Evolutionary conservation across 2,888 invertebrate genomes (phyloP), one percentile per base, ranked within the genome.

Genomic region (Ryuthela nishihirai): DNA sequence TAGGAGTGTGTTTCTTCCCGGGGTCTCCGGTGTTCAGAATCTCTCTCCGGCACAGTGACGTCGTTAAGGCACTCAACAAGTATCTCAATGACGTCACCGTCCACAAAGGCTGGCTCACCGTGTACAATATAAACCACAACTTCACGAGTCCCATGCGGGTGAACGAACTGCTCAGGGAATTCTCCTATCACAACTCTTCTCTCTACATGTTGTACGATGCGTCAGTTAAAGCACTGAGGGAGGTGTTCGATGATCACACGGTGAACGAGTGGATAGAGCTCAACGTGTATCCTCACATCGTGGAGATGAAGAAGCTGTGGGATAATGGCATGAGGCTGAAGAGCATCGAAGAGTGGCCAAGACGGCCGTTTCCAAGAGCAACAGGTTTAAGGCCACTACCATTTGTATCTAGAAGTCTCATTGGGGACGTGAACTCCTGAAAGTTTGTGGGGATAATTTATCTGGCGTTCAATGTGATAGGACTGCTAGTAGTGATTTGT

Each of bases 1-100:
- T 82, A 39, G 78, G 77, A 2, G 72, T 81, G 25, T 85, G 85
- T 67, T 77, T 80, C 69, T 85, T 84, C 72, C 83, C 83, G 0
- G 84, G 84, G 1, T 80, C 80, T 67, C 71, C 77, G 29, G 76
- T 82, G 50, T 80, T 76, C 66, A 40, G 67, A 4, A 36, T 68
- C 7, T 66, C 66, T 2, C 64, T 66, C 29, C 44, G 55, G 6
- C 62, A 65, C 20, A 38, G 45, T n/a, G 66, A 66, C 15, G 61
- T 62, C 4, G 46, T 64, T 12, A 68, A 67, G 48, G 43, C 54
- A 3, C 45, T 64, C 2, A 58, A 66, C 24, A 66, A 68, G 21
- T 68, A 66, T 45, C 46, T 66, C 6, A 50, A 56, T 50, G 65
- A 65, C 40, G 62, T 67, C 10, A 63, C 66, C 2, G 52, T 61